These are phyloP conservation scores for Zoanthus solanderi DNA, from an alignment of 92 coral and sea anemone genomes.

Conservation along the genomic window DNA sequence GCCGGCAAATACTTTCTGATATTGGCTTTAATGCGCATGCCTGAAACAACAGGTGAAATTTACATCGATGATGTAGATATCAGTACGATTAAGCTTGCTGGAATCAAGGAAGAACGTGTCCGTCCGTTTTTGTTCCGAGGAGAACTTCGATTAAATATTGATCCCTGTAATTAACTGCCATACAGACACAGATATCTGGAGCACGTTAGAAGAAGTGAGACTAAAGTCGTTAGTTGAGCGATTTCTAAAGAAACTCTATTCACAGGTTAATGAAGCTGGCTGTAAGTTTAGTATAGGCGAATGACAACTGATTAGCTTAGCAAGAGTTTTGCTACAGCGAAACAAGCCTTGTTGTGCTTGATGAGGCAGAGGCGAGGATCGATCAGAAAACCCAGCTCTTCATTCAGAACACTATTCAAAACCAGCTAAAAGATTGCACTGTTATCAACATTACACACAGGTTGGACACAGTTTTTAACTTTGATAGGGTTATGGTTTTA, in stretches of 20 bases:
- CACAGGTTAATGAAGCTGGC: constrained; percentile 20
- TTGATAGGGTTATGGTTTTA: constrained; percentile 4
- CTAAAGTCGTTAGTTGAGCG: constrained; percentile 19
- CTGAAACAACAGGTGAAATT: constrained; percentile 25
- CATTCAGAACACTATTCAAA: constrained; percentile 23
- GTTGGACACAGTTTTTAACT: constrained; percentile 32
- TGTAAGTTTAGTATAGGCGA: constrained; percentile 35
- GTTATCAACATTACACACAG: constrained; percentile 43
- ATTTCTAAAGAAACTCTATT: constrained; percentile 2
- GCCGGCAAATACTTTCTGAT: constrained; percentile 30
- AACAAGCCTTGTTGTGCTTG: constrained; percentile 13
- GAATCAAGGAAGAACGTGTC: constrained; percentile 7
- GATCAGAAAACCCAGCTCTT: constrained; percentile 22
- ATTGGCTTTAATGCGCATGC: constrained; percentile 39
- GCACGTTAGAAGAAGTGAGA: constrained; percentile 24
- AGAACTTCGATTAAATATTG: constrained; percentile 37
- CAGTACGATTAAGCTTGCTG: constrained; percentile 10
- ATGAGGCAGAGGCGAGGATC: constrained; percentile 25
- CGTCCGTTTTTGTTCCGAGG: constrained; percentile 36
- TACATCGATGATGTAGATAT: constrained; percentile 2
- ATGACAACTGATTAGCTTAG: constrained; percentile 35
- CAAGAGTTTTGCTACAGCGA: constrained; percentile 21
- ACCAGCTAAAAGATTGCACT: constrained; percentile 15
- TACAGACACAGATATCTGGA: constrained; percentile 28
- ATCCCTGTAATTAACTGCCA: neutral